phyloP scores from a whole-genome alignment of 2,797 vertebrate genomes.

The Cygnus olor region DNA sequence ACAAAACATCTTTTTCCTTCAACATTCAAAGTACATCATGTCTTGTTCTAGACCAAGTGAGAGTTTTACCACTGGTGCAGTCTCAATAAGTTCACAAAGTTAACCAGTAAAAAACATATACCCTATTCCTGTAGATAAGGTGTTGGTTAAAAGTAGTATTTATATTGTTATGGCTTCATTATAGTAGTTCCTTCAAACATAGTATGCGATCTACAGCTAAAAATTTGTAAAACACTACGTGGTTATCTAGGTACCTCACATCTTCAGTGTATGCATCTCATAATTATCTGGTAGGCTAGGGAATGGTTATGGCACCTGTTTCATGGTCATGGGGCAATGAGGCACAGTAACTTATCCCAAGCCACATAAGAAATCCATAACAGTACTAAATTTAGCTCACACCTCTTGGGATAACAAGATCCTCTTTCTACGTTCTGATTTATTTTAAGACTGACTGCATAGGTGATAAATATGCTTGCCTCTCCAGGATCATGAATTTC shows the following conservation, averaged over 20 bases:
- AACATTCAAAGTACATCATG: not conserved
- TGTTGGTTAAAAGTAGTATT: not conserved
- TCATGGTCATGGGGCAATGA: accelerated
- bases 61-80: not conserved
- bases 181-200: not conserved
- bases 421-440: not conserved
- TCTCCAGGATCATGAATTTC: not conserved
- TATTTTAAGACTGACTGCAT: not conserved
- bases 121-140: not conserved
- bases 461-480: not conserved
- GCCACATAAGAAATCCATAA: not conserved
- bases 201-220: not conserved
- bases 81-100: not conserved
- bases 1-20: not conserved
- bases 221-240: not conserved
- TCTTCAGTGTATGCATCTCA: not conserved
- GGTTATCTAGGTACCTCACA: not conserved
- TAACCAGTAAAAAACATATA: not conserved
- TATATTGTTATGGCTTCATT: not conserved
- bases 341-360: not conserved
- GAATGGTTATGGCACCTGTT: not conserved
- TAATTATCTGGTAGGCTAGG: not conserved
- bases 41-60: not conserved
- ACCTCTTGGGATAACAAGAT: not conserved
- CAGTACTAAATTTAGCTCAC: not conserved